Evolutionary conservation across 2,888 invertebrate species (phyloP).

Genomic region (Odontocerum albicorne): DNA sequence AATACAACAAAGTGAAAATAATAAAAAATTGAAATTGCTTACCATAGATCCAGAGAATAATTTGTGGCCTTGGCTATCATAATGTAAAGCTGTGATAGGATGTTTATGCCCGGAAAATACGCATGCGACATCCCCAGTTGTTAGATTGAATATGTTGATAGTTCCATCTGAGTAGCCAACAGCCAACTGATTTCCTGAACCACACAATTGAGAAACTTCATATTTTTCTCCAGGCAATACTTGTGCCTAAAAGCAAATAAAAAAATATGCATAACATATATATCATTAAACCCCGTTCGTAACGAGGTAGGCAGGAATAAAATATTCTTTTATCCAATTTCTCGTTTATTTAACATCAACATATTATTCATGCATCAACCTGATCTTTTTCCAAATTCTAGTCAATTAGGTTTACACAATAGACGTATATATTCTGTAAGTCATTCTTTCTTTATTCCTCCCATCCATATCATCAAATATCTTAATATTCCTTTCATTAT

Average conservation of each 20-base stretch:
- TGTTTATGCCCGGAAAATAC: constrained; percentile 84
- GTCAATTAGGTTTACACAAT: no score
- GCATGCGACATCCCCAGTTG: constrained; percentile 69
- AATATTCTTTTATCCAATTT: no score
- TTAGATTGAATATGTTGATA: constrained; percentile 80
- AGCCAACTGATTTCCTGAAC: constrained; percentile 77
- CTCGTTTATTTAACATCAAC: no score
- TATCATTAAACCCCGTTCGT: background rate
- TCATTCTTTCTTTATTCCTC: no score
- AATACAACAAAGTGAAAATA: no score
- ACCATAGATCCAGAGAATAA: constrained; percentile 78
- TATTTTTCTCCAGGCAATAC: constrained; percentile 80
- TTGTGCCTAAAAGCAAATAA: constrained; percentile 62
- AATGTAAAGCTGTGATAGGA: constrained; percentile 79
- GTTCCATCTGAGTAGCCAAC: constrained; percentile 92
- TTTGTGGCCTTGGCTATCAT: constrained; percentile 80
- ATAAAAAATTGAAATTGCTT: constrained; percentile 7
- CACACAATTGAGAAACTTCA: constrained; percentile 74
- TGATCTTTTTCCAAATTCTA: no score
- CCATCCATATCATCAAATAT: no score
- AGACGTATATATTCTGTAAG: no score
- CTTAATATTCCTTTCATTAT: no score
- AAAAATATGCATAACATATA: no score
- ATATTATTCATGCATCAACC: no score
- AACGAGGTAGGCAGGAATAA: background rate